Evolutionary conservation across 2,113 vertebrate species (phyloP).

Genomic region (Eudyptes chrysolophus): DNA sequence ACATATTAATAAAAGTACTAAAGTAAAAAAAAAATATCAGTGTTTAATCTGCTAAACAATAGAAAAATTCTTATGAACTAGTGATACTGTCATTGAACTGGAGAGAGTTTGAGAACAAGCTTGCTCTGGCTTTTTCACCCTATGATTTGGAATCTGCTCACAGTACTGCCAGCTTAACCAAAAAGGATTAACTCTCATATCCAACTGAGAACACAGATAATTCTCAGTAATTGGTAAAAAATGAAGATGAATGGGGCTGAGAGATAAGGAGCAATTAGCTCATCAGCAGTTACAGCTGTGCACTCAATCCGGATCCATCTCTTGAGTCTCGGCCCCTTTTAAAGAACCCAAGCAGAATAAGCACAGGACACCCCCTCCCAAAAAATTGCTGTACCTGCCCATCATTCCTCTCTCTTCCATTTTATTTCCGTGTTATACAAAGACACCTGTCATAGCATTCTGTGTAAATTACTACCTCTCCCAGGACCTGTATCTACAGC

Average conservation of each 20-base stretch:
- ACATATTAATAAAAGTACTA: not conserved
- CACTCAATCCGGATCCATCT: slow-evolving; percentile 97
- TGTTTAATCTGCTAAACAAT: slow-evolving; percentile 69
- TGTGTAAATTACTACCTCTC: slow-evolving; percentile 77
- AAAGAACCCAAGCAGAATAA: slow-evolving; percentile 87
- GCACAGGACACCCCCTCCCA: slow-evolving; percentile 81
- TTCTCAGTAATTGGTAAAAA: slow-evolving; percentile 99
- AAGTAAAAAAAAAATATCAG: not conserved
- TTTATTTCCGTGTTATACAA: slow-evolving; percentile 77
- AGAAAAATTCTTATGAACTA: slow-evolving; percentile 74
- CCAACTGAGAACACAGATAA: slow-evolving; percentile 99
- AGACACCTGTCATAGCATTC: slow-evolving; percentile 88
- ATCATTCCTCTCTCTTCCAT: slow-evolving; percentile 79
- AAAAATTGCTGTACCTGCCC: slow-evolving; percentile 81
- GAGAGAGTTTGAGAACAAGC: slow-evolving; percentile 86
- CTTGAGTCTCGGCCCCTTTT: slow-evolving; percentile 94
- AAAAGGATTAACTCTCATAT: slow-evolving; percentile 99
- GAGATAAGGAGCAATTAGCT: slow-evolving; percentile 99
- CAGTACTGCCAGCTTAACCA: slow-evolving; percentile 99
- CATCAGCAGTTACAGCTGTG: slow-evolving; percentile 99
- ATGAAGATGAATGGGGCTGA: slow-evolving; percentile 99
- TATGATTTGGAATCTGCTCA: slow-evolving; percentile 96
- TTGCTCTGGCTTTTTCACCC: slow-evolving; percentile 86
- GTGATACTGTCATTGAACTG: slow-evolving; percentile 81
- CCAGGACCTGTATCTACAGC: slow-evolving; percentile 75